A percentile compares a stretch with the other conserved stretches of the same genome.
Conservation (phyloP, 2,888 invertebrate genomes). For the Julus scanicus region DNA sequence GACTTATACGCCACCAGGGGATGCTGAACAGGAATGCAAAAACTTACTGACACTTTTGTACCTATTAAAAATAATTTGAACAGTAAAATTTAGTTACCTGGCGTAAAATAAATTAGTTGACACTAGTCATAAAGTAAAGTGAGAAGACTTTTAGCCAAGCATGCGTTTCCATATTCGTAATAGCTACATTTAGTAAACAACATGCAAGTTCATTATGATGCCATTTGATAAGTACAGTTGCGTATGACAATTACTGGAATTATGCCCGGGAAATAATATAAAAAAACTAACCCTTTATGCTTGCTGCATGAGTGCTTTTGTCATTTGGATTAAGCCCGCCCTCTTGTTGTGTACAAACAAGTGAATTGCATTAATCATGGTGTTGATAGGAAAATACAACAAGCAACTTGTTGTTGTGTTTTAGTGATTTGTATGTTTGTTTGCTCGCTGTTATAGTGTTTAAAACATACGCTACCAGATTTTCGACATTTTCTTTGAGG, state of each 20-base stretch:
- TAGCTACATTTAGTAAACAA: not conserved
- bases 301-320: not conserved
- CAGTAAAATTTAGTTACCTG: too few species aligned
- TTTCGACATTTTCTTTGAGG: not conserved
- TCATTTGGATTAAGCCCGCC: not conserved
- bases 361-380: not conserved
- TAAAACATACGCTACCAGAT: not conserved
- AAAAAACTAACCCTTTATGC: not conserved
- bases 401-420: not conserved
- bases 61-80: too few species aligned
- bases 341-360: not conserved
- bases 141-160: not conserved
- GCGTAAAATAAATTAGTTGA: too few species aligned
- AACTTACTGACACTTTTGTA: too few species aligned
- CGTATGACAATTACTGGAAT: not conserved
- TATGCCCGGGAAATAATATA: not conserved
- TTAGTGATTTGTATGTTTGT: not conserved
- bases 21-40: too few species aligned
- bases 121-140: too few species aligned
- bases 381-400: not conserved
- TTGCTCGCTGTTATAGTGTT: not conserved
- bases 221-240: not conserved
- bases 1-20: too few species aligned
- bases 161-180: not conserved
- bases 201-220: not conserved